Evolutionary conservation across 2,113 vertebrate species (phyloP).

Genomic region (Martes martes): DNA sequence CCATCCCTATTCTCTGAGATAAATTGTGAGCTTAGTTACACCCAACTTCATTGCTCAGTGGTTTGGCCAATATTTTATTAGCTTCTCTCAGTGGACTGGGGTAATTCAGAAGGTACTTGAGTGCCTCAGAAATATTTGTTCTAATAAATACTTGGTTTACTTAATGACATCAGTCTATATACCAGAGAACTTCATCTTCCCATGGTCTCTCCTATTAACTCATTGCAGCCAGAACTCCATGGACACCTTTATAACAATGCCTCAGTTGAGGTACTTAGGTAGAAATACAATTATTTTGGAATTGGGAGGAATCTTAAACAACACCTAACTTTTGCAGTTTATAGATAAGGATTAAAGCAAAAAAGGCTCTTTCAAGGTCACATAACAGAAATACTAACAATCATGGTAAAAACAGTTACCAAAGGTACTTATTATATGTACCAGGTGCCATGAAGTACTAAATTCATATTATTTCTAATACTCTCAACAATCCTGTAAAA

Average conservation of each 20-base stretch:
- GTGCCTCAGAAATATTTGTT: not conserved
- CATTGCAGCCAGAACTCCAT: not conserved
- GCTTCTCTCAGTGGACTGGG: not conserved
- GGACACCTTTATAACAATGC: not conserved
- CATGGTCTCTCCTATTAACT: not conserved
- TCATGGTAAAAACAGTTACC: not conserved
- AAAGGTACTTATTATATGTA: not conserved
- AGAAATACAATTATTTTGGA: constrained; percentile 28
- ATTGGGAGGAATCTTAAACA: not conserved
- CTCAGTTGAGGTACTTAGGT: not conserved
- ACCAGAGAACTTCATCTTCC: not conserved
- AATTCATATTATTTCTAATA: not conserved
- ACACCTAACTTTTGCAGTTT: constrained; percentile 21
- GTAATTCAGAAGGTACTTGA: not conserved
- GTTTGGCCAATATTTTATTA: not conserved
- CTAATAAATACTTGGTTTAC: not conserved
- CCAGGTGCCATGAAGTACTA: not conserved
- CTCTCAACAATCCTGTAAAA: not conserved
- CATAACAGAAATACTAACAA: not conserved
- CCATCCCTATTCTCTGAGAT: not conserved
- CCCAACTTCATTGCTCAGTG: not conserved
- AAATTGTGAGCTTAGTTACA: not conserved
- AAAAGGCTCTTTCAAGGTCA: not conserved
- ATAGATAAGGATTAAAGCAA: constrained; percentile 38
- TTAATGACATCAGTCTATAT: not conserved